Evolutionary conservation across 2,888 invertebrate genomes (phyloP), one percentile per base, ranked within the genome.

Genomic region (Gasteruption jaculator): DNA sequence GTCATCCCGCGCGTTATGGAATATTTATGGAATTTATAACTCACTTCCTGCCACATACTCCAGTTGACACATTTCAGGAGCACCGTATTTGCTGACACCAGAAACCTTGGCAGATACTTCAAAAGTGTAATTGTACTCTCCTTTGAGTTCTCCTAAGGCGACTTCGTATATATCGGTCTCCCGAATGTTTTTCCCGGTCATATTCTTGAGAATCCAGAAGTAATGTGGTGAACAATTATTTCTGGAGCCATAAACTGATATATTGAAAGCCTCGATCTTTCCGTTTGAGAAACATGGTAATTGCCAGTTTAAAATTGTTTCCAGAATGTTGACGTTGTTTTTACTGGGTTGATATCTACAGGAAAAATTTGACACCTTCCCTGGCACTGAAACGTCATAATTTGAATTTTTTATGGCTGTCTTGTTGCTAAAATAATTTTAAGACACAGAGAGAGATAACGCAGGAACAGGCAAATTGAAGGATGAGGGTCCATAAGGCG

Each of bases 21-120:
- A 29, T 21, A 10, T 19, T 33, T 15, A n/a, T n/a, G n/a, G n/a
- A 32, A 27, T 21, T 20, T 7, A 16, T 16, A 7, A 52, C 64
- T 51, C 53, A 68, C 68, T 60, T 43, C 64, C 68, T 38, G 68
- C 58, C 12, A 68, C 68, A 46, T 57, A n/a, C n/a, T n/a, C n/a
- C n/a, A n/a, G n/a, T n/a, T n/a, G n/a, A n/a, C n/a, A n/a, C n/a
- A n/a, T n/a, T n/a, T n/a, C n/a, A 2, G 43, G 11, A n/a, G 38
- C 37, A 12, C 63, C 64, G 6, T 50, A 43, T 3, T 40, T 37
- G 5, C 43, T 38, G 25, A 54, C 49, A 3, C 46, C 50, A 2
- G 15, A 19, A 5, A 60, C 53, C 47, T 58, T 60, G 1, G 60
- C 52, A 4, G 54, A 43, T 5, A 68, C 52, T 29, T 52, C 25